phyloP scores from a whole-genome alignment of 2,888 invertebrate species.

The Melinopterus prodromus region DNA sequence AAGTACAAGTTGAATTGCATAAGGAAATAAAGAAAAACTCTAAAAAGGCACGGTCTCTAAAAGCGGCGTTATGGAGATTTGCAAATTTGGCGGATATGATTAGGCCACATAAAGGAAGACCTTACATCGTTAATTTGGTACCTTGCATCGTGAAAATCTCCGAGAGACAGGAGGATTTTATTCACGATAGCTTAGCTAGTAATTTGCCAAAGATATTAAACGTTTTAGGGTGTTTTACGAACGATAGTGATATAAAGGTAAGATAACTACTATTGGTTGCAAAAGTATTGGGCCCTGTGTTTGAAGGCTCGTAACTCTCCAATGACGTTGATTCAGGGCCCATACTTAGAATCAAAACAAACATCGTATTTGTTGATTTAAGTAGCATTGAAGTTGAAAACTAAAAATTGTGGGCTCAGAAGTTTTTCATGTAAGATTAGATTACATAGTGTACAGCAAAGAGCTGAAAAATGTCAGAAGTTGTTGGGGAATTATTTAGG shows the following conservation, averaged over 20 bases:
- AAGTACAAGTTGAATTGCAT: conserved; percentile 82
- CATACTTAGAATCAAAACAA: background rate
- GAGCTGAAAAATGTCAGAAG: too few species aligned
- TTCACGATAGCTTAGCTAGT: conserved; percentile 73
- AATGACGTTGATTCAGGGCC: background rate
- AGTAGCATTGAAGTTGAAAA: too few species aligned
- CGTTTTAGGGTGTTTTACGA: conserved; percentile 73
- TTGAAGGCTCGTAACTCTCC: background rate
- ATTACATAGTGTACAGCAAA: too few species aligned
- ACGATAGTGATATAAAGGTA: conserved; percentile 75
- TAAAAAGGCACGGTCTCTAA: conserved; percentile 67
- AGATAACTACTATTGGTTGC: background rate
- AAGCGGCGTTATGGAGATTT: conserved; percentile 81
- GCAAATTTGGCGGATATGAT: conserved; percentile 79
- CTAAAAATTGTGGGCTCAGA: too few species aligned
- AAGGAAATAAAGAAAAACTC: conserved; percentile 81
- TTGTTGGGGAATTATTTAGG: too few species aligned
- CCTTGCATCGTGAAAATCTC: conserved; percentile 78
- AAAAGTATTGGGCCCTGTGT: background rate
- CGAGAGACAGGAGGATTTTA: conserved; percentile 74
- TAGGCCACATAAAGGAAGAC: conserved; percentile 78
- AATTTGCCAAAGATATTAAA: conserved; percentile 72
- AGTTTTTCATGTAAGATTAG: too few species aligned
- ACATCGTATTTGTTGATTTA: background rate
- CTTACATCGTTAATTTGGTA: conserved; percentile 78